Base-by-base conservation (phyloP, 35 echinoderm and acorn worm species). In the Acanthaster planci region DNA sequence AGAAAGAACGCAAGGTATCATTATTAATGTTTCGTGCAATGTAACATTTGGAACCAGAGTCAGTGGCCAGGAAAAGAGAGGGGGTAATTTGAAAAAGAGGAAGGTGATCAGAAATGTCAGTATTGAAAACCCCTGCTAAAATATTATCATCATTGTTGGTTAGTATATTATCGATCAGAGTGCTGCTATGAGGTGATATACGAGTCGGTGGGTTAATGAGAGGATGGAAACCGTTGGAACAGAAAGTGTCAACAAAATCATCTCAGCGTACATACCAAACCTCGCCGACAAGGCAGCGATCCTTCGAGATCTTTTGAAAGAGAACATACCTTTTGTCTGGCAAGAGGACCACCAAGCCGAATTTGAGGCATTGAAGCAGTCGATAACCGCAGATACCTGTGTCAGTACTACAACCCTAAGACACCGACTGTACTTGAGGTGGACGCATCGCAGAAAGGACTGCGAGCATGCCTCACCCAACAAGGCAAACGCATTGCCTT, bases 191-290 rank as follows among this genome's bases (percentile, higher is more conserved):
- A 12, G 42, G 42, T n/a, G 42, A 6, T 4, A 47, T 47, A 12
- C 42, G 12, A 6, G 42, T 47, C 12, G 42, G 42, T 12, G 4
- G 42, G 42, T 47, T 12, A 47, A 47, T 47, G 4, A 47, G 4
- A 47, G 42, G 42, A 47, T 12, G 42, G 42, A 47, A 12, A 12
- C 42, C 42, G 12, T 47, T 6, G 12, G 42, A 47, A 12, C 4
- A 47, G 42, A 47, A 47, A 12, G 42, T 47, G 42, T 47, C 12
- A 12, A 47, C 12, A 47, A 47, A 47, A 12, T 47, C 42, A 12
- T 47, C 42, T 51, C 76, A 2, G 51, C 86, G 54, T 86, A 86
- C 52, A 87, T 87, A 55, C 85, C 85, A 9, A 87, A 87, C 47
- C 30, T 78, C 21, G 77, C 75, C 2, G 40, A 87, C 0, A 77